phyloP scores from a whole-genome alignment of 2,797 vertebrate species.

The Erpetoichthys calabaricus region DNA sequence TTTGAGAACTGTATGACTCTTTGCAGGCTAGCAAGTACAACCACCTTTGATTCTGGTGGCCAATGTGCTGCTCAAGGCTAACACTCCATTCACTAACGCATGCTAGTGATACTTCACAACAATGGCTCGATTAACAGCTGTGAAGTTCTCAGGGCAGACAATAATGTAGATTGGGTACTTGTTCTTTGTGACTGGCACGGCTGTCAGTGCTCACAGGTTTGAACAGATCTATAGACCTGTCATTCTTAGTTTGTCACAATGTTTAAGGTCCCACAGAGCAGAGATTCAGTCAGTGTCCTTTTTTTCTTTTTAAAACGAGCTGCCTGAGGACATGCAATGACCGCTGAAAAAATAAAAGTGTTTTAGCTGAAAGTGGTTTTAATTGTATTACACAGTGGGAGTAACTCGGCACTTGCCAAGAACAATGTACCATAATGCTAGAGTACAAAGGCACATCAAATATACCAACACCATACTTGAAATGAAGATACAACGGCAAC shows the following conservation, averaged over 20 bases:
- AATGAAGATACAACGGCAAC: background rate
- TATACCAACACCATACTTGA: background rate
- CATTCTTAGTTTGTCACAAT: slow-evolving; percentile 22
- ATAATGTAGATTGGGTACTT: slow-evolving; percentile 51
- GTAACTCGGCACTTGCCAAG: slow-evolving; percentile 23
- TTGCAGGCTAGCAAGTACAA: slow-evolving; percentile 18
- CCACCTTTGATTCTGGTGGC: slow-evolving; percentile 30
- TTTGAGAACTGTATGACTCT: slow-evolving; percentile 16
- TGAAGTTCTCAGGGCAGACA: slow-evolving; percentile 68
- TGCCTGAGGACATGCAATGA: slow-evolving; percentile 23
- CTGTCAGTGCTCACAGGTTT: slow-evolving; percentile 55
- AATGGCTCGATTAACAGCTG: slow-evolving; percentile 72
- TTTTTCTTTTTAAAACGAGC: slow-evolving; percentile 21
- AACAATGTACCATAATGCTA: background rate
- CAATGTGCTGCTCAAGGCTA: slow-evolving; percentile 22
- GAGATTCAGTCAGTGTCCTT: slow-evolving; percentile 17
- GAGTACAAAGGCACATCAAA: background rate
- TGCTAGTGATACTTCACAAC: slow-evolving; percentile 38
- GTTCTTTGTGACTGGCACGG: slow-evolving; percentile 51
- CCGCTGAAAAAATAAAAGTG: slow-evolving; percentile 19
- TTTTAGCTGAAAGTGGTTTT: slow-evolving; percentile 29
- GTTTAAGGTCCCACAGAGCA: slow-evolving; percentile 22
- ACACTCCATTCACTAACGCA: slow-evolving; percentile 21
- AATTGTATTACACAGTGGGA: slow-evolving; percentile 38
- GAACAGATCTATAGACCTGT: slow-evolving; percentile 41